These are phyloP conservation scores for Drosophila melanogaster DNA, from an alignment of 1,140 invertebrate genomes.

Conservation along the genomic window Release_6_plus_ISO1_MT NT_037436.4:16782501-16783000, in stretches of 20 bases:
- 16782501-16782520: neutral
- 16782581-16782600: too few relatives aligned
- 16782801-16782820: too few relatives aligned
- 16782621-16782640: neutral
- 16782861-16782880: constrained; percentile 1
- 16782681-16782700: neutral
- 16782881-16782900: constrained; percentile 7
- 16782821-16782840: neutral
- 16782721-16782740: too few relatives aligned
- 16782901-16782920: neutral
- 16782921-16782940: constrained; percentile 5
- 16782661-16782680: neutral
- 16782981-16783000: neutral
- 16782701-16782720: too few relatives aligned
- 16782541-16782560: neutral
- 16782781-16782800: too few relatives aligned
- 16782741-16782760: too few relatives aligned
- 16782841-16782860: constrained; percentile 8
- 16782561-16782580: too few relatives aligned
- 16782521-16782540: neutral
- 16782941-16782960: constrained; percentile 1
- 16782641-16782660: neutral
- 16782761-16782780: too few relatives aligned
- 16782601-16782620: too few relatives aligned
- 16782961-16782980: constrained; percentile 11